Base-by-base conservation (phyloP, 2,113 vertebrate genomes). In the Porphyrio hochstetteri region DNA sequence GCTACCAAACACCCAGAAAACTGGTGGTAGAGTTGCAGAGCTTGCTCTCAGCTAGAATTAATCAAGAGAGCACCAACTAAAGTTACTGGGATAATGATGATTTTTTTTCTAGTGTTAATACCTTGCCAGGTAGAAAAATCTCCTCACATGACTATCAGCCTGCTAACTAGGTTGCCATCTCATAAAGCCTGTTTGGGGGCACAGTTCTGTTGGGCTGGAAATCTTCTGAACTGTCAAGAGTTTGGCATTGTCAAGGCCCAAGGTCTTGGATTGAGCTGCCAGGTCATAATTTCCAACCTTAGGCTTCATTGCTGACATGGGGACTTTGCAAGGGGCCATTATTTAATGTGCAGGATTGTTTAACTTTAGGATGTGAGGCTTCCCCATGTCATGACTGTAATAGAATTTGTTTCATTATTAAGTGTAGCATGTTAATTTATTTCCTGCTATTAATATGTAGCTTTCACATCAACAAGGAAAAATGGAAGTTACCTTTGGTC, bases 401-500 rank as follows among this genome's bases (percentile, higher is more conserved):
- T 63, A 79, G 50, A 84, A 95, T 95, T 94, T 88, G 77, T 91
- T 91, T 94, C 71, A 36, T 92, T 96, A 96, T 92, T 64, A 93
- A 80, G 78, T 93, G 85, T 64, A 81, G 70, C 7, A 4, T 76
- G 80, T 95, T 95, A 91, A 95, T 94, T 95, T 95, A 95, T 93
- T 94, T 96, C 77, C 85, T 84, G 52, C 84, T 93, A 84, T 96
- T 94, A 95, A 81, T 82, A 77, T 18, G 59, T 63, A 52, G 72
- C 92, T 94, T 95, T 97, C 88, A 46, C 91, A 88, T 91, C 93
- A 95, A 88, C 86, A 86, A 81, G 84, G 44, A 82, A 86, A 96
- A 93, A 96, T n/a, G 57, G 83, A 83, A 76, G 96, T 91, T 97
- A 93, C 90, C 92, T 97, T 96, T 96, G 94, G 95, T 97, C 79